Evolutionary conservation across 2,888 invertebrate genomes (phyloP), one percentile per base, ranked within the genome.

Genomic region (Drosophila ustulata): DNA sequence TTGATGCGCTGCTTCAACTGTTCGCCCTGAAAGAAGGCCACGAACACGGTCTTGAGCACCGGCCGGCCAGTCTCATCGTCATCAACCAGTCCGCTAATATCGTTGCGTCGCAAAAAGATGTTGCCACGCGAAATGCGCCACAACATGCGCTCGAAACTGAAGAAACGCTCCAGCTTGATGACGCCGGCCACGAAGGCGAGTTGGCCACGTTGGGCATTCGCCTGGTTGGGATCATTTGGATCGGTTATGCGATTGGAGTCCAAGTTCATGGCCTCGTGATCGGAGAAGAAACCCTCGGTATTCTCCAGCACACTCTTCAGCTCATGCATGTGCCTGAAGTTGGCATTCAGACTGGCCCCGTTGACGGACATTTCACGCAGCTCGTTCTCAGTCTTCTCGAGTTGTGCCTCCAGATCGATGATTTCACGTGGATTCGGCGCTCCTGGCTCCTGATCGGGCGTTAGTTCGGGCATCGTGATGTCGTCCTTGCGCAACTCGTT

Each of bases 321-420:
- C 92, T 99, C 99, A 0, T 96, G 97, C 89, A 99, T 93, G 92
- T 99, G 98, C 78, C 97, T 93, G 91, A 94, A 98, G 92, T 98
- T 99, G 81, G 96, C 96, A 93, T 98, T 97, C 87, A 99, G 92
- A 89, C 97, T 98, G 68, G 98, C 96, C 7, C 97, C 97, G 92
- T 98, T 99, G 89, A 96, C 96, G 67, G 98, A 97, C 73, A 99
- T 94, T 93, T 99, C 98, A 58, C 97, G 94, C 78, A 99, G 96
- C 92, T 99, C 99, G 80, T 97, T 96, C 92, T 99, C 99, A 25
- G 98, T 96, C 93, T 98, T 98, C 92, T 99, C 99, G 91, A 99
- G 94, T 82, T 98, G 97, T 0, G 97, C 96, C 95, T 97, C 92
- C 23, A 93, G 89, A 68, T 97, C 96, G 69, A 96, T 95, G 92